Conservation (phyloP, 1,140 invertebrate species). For the Scaptomyza hsui region DNA sequence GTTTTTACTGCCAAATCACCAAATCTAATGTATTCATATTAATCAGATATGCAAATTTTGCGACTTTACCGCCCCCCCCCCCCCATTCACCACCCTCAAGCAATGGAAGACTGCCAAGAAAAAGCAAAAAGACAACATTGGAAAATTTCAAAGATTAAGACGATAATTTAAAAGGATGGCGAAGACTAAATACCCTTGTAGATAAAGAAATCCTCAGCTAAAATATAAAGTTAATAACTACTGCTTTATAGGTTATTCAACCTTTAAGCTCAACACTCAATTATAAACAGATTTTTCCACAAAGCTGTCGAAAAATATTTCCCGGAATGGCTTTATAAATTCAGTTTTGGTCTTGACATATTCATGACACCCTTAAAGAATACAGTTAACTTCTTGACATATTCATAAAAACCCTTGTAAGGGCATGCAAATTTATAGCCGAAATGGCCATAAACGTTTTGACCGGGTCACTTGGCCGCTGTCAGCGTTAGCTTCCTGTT, state of each 20-base stretch:
- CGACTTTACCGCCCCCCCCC: slow-evolving; percentile 31
- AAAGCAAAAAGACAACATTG: slow-evolving; percentile 19
- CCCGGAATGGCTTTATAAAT: neutral
- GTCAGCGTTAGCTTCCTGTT: slow-evolving; percentile 40
- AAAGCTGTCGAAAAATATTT: no score
- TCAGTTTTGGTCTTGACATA: neutral
- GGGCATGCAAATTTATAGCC: slow-evolving; percentile 24
- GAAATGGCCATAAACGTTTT: slow-evolving; percentile 66
- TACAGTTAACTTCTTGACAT: neutral
- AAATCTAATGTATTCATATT: slow-evolving; percentile 81
- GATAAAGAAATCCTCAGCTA: no score
- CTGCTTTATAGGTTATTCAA: no score
- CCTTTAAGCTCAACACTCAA: neutral
- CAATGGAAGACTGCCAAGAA: slow-evolving; percentile 36
- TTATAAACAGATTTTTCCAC: no score
- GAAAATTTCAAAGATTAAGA: slow-evolving; percentile 1
- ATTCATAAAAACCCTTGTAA: neutral
- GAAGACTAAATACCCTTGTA: slow-evolving; percentile 12
- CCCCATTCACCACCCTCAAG: no score
- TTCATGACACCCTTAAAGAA: neutral
- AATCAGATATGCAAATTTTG: slow-evolving; percentile 78
- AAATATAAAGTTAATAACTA: no score
- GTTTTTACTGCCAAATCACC: slow-evolving; percentile 67
- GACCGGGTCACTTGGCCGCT: slow-evolving; percentile 57
- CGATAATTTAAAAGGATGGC: neutral